Percentiles rank a stretch among this genome's conserved stretches.
These are phyloP conservation scores for Uropetala carovei DNA, from an alignment of 2,888 invertebrate species.

Conservation along the genomic window DNA sequence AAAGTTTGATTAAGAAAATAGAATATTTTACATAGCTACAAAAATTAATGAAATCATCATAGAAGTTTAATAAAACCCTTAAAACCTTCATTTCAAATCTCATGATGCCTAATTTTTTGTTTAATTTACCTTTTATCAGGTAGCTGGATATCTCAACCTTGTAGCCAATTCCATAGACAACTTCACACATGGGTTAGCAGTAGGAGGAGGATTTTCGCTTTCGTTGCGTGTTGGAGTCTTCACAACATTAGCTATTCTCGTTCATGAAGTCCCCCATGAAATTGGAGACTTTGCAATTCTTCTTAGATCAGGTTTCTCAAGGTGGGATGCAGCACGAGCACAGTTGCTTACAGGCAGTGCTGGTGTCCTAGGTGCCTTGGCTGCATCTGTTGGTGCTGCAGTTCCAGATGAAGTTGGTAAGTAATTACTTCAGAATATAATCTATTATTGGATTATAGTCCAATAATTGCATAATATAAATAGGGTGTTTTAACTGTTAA, in stretches of 20 bases:
- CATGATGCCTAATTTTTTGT: neutral
- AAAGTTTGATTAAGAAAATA: no score
- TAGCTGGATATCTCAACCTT: slow-evolving; percentile 95
- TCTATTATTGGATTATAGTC: neutral
- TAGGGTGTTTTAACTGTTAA: no score
- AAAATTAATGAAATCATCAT: slow-evolving; percentile 65
- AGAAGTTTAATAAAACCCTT: slow-evolving; percentile 69
- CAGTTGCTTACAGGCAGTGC: slow-evolving; percentile 94
- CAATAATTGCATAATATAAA: no score
- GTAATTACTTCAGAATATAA: slow-evolving; percentile 68
- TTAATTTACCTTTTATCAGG: slow-evolving; percentile 75
- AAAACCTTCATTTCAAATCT: neutral
- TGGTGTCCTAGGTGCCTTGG: slow-evolving; percentile 91
- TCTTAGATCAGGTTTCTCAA: slow-evolving; percentile 92
- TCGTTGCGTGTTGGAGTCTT: slow-evolving; percentile 92
- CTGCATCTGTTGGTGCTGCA: slow-evolving; percentile 90
- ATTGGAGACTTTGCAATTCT: slow-evolving; percentile 96
- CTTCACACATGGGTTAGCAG: slow-evolving; percentile 98
- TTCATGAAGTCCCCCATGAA: slow-evolving; percentile 99
- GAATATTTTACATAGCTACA: no score
- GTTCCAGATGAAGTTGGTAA: slow-evolving; percentile 87
- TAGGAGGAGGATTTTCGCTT: slow-evolving; percentile 97
- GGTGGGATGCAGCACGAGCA: slow-evolving; percentile 96
- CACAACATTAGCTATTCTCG: slow-evolving; percentile 94
- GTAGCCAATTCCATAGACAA: slow-evolving; percentile 98